These are phyloP conservation scores for Vulpes lagopus DNA, from an alignment of 2,113 vertebrate species.

Conservation along the genomic window DNA sequence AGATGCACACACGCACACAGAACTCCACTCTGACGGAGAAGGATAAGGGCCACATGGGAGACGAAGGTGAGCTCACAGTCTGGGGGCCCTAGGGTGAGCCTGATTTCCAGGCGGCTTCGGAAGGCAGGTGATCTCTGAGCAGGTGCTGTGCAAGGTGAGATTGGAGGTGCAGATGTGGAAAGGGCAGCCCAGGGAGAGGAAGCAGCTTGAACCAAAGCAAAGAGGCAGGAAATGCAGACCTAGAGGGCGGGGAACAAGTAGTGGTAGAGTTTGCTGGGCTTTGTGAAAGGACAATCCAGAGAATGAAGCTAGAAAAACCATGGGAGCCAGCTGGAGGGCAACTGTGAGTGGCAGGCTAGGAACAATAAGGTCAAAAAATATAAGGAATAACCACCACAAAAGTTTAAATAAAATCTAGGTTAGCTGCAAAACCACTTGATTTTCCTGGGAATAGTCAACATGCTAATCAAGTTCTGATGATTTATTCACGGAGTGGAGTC, in stretches of 20 bases:
- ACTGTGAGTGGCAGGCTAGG: background rate
- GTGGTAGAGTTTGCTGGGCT: background rate
- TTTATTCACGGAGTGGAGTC: background rate
- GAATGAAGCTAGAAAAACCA: background rate
- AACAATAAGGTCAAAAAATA: background rate
- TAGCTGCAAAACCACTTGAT: background rate
- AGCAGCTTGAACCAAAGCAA: background rate
- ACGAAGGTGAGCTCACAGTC: background rate
- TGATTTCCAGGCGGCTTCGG: background rate
- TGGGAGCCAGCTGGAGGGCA: background rate
- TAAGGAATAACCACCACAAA: background rate
- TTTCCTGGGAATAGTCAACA: background rate
- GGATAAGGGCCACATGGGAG: rapidly evolving
- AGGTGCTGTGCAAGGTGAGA: background rate
- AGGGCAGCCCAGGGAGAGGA: background rate
- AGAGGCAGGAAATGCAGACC: background rate
- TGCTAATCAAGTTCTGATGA: background rate
- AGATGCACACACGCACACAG: rapidly evolving
- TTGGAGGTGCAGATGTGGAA: background rate
- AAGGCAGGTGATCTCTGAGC: background rate
- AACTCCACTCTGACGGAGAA: background rate
- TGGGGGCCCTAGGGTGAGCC: no score
- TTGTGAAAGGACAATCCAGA: background rate
- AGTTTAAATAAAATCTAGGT: background rate
- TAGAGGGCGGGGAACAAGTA: rapidly evolving